Evolutionary conservation across 2,797 vertebrate species (phyloP).

Genomic region (Paedocypris micromegethes): DNA sequence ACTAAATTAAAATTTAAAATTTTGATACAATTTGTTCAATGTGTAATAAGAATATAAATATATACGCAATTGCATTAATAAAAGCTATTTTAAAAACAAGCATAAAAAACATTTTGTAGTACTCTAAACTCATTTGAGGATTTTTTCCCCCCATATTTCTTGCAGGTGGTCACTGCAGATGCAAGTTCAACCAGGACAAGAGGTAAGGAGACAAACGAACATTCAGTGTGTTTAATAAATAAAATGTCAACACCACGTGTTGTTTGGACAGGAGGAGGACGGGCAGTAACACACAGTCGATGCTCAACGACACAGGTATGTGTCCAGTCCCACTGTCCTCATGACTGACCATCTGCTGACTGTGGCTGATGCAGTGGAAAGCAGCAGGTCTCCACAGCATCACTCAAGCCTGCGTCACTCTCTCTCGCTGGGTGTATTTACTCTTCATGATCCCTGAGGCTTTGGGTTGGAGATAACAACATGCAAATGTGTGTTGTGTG

Average conservation of each 20-base stretch:
- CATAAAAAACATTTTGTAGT: too few species aligned
- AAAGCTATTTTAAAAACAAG: neutral
- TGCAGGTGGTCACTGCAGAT: conserved; percentile 76
- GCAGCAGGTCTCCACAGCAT: conserved; percentile 25
- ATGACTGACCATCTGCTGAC: conserved; percentile 31
- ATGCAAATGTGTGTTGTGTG: conserved; percentile 13
- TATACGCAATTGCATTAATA: too few species aligned
- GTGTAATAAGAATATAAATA: too few species aligned
- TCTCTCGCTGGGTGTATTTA: conserved; percentile 3
- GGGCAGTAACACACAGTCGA: conserved; percentile 66
- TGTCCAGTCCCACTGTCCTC: neutral
- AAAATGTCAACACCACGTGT: neutral
- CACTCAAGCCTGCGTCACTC: conserved; percentile 34
- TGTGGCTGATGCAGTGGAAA: conserved; percentile 27
- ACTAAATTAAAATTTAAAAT: too few species aligned
- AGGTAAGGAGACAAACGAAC: conserved; percentile 53
- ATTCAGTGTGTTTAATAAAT: neutral
- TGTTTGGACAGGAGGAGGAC: conserved; percentile 62
- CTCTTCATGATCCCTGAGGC: conserved; percentile 9
- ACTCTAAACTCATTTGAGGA: too few species aligned
- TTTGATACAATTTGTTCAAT: too few species aligned
- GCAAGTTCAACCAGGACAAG: conserved; percentile 77
- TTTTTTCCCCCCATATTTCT: neutral
- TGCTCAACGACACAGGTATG: conserved; percentile 71
- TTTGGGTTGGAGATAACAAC: neutral